Conservation (phyloP, 2,113 vertebrate genomes). For the Illadopsis cleaveri region DNA sequence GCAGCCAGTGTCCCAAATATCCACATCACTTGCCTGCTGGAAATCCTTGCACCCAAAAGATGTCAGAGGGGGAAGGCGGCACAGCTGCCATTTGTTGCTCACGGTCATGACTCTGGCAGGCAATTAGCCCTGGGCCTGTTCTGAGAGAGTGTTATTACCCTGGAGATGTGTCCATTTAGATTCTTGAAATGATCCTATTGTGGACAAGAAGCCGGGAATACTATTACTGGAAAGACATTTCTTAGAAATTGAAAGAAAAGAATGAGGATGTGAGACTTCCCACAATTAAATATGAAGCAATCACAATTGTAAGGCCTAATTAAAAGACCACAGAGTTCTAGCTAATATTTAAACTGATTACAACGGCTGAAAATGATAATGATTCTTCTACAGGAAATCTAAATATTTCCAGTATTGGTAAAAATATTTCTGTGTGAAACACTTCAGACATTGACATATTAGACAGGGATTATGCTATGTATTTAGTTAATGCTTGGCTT, state of each 20-base stretch:
- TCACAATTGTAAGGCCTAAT: background rate
- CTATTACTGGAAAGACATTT: background rate
- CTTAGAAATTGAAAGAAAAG: conserved; percentile 7
- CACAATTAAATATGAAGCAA: background rate
- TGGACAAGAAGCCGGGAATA: background rate
- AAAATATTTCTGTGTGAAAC: background rate
- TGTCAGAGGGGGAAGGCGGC: rapidly evolving
- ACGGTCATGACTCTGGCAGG: background rate
- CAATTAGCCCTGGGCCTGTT: background rate
- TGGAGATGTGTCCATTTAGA: background rate
- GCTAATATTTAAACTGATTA: background rate
- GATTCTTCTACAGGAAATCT: background rate
- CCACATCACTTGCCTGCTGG: background rate
- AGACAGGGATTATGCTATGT: background rate
- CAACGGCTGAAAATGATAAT: background rate
- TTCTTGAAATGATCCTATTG: background rate
- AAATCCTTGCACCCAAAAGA: background rate
- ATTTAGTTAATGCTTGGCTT: background rate
- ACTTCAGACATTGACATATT: background rate
- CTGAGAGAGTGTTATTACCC: background rate
- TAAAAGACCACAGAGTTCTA: background rate
- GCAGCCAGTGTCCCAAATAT: background rate
- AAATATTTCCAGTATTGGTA: background rate
- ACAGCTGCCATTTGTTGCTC: background rate
- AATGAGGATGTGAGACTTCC: background rate